phyloP scores from a whole-genome alignment of 2,113 vertebrate genomes.

The Carlito syrichta region DNA sequence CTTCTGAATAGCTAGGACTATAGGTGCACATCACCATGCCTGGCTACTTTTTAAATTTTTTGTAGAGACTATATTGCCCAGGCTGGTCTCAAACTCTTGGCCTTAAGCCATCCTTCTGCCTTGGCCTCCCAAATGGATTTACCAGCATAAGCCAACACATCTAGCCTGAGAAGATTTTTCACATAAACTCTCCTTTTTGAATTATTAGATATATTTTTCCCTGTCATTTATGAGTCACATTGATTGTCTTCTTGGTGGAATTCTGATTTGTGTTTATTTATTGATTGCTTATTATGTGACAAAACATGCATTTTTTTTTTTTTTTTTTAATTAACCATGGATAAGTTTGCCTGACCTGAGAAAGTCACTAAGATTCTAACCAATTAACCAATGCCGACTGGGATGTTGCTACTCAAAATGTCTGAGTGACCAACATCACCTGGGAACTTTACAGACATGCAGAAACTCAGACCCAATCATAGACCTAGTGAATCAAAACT shows the following conservation, averaged over 20 bases:
- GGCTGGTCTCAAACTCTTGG: too few species aligned
- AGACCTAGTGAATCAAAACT: not conserved
- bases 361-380: not conserved
- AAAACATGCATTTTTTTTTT: not conserved
- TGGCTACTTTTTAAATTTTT: too few species aligned
- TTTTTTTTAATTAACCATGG: not conserved
- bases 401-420: not conserved
- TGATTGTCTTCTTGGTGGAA: not conserved
- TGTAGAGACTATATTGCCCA: too few species aligned
- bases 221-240: not conserved
- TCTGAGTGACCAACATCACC: not conserved
- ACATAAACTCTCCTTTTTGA: not conserved
- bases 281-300: not conserved
- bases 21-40: too few species aligned
- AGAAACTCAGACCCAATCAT: not conserved
- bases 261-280: not conserved
- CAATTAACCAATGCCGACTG: not conserved
- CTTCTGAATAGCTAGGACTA: too few species aligned
- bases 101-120: too few species aligned
- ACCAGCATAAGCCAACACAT: too few species aligned
- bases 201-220: not conserved
- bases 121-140: too few species aligned
- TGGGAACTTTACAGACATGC: not conserved
- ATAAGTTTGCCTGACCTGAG: not conserved
- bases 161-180: not conserved